These are phyloP conservation scores for Acanthosoma haemorrhoidale DNA, from an alignment of 2,888 invertebrate species.

Conservation along the genomic window DNA sequence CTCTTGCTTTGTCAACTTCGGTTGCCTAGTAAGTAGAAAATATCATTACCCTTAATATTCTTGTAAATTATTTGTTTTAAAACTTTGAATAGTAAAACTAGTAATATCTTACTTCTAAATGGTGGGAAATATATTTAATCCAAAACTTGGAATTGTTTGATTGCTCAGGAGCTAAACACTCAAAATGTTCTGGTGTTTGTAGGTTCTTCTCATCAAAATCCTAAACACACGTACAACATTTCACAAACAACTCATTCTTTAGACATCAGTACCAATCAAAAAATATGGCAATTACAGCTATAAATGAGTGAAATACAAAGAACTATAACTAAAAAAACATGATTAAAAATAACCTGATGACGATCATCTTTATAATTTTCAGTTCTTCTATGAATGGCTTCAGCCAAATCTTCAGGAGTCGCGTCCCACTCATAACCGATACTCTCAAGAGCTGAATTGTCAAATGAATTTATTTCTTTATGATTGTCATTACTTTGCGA, in stretches of 20 bases:
- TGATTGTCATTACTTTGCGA: no score
- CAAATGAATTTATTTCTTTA: no score
- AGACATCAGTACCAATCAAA: no score
- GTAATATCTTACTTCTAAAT: conserved; percentile 62
- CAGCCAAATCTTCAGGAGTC: conserved; percentile 34
- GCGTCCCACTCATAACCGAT: conserved; percentile 35
- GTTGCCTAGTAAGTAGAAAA: conserved; percentile 53
- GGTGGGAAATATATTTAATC: conserved; percentile 87
- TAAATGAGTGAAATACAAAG: no score
- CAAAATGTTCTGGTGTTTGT: conserved; percentile 78
- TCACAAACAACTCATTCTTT: no score
- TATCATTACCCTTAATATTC: neutral
- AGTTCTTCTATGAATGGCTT: conserved; percentile 19
- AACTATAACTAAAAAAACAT: neutral
- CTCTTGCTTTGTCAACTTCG: conserved; percentile 86
- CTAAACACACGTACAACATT: no score
- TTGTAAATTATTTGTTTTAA: neutral
- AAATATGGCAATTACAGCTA: no score
- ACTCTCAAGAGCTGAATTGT: conserved; percentile 32
- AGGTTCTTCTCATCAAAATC: conserved; percentile 51
- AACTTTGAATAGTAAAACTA: no score
- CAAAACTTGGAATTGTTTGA: conserved; percentile 80
- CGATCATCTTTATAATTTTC: conserved; percentile 32
- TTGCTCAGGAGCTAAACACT: conserved; percentile 69
- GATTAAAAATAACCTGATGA: no score